A percentile compares a stretch with the other conserved stretches of the same genome.
Evolutionary conservation across 2,888 invertebrate genomes (phyloP).

Genomic region (Adineta ricciae): DNA sequence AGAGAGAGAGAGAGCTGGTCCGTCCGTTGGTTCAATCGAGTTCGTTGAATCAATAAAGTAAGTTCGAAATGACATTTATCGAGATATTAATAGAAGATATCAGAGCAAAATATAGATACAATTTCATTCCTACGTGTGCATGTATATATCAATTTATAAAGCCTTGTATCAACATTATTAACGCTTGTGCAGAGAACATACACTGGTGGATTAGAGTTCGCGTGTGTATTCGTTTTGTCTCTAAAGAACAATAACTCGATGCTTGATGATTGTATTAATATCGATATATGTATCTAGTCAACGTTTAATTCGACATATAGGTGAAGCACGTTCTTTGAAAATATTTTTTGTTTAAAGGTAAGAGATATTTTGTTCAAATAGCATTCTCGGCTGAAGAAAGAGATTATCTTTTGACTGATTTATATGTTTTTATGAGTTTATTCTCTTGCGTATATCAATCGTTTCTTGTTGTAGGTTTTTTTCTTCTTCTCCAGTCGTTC

Average conservation of each 20-base stretch:
- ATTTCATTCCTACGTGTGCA: not conserved
- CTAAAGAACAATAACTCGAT: not conserved
- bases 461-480: not conserved
- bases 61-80: not conserved
- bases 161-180: constrained; percentile 4
- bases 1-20: too few relatives aligned
- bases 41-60: not conserved
- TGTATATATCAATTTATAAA: not conserved
- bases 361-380: not conserved
- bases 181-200: not conserved
- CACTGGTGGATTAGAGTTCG: not conserved
- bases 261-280: not conserved
- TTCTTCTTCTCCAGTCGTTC: not conserved
- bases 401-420: not conserved
- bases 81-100: not conserved
- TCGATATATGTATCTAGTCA: not conserved
- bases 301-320: not conserved
- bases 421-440: constrained; percentile 8
- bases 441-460: not conserved
- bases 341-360: not conserved
- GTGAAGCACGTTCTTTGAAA: not conserved
- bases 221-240: not conserved
- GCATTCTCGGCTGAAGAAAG: not conserved
- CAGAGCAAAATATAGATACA: constrained; percentile 3
- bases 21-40: not conserved